Percentiles rank a stretch among this genome's conserved stretches.
These are phyloP conservation scores for Notospermus geniculatus DNA, from an alignment of 1,140 invertebrate species.

Conservation along the genomic window DNA sequence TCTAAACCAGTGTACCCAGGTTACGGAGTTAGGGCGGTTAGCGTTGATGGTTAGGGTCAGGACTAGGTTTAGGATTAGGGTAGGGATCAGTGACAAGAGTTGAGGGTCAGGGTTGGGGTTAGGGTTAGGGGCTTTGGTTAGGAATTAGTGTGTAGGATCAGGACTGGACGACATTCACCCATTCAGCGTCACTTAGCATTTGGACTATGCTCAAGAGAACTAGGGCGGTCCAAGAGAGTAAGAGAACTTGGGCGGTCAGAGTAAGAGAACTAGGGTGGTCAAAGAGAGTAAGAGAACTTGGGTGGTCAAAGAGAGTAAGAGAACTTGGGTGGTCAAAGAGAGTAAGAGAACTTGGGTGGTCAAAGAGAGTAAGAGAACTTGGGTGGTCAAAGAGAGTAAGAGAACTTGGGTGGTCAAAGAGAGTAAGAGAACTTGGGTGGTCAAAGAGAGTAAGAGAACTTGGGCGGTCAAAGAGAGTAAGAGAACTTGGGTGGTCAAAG, in stretches of 20 bases:
- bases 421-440: constrained; percentile 1
- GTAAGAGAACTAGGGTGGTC: neutral
- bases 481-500: no score
- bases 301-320: constrained; percentile 7
- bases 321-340: constrained; percentile 11
- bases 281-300: neutral
- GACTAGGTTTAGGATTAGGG: no score
- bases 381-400: neutral
- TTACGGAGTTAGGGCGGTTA: no score
- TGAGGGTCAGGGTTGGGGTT: no score
- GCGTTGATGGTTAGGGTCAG: no score
- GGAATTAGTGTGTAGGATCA: no score
- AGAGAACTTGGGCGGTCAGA: neutral
- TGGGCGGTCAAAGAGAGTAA: no score
- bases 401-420: neutral
- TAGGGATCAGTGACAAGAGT: no score
- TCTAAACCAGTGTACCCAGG: no score
- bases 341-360: neutral
- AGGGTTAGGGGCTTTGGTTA: no score
- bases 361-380: neutral
- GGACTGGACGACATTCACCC: no score
- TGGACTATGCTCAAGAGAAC: neutral
- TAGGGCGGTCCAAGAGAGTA: neutral
- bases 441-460: neutral
- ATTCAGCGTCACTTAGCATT: no score